Conservation (phyloP, 2,797 vertebrate species). For the Gymnoscopelus microlampas region DNA sequence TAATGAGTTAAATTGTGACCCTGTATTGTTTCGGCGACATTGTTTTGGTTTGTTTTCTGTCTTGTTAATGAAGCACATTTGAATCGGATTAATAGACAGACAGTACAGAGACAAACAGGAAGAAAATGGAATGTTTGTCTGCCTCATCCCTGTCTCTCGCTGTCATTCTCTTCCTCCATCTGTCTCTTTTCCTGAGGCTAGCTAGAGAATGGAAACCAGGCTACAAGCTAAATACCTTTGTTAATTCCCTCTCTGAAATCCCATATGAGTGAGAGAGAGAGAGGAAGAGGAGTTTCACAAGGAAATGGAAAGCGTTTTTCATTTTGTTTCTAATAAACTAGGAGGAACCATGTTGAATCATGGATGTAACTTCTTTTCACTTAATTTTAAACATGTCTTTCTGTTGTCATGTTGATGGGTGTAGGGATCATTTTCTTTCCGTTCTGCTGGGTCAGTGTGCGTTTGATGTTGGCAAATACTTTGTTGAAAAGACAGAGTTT, state of each 20-base stretch:
- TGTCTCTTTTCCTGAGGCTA: constrained; percentile 66
- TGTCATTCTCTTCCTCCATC: constrained; percentile 51
- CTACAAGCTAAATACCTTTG: constrained; percentile 81
- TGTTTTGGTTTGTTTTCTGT: too few species aligned
- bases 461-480: constrained; percentile 70
- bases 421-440: constrained; percentile 35
- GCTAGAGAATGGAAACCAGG: constrained; percentile 74
- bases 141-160: constrained; percentile 78
- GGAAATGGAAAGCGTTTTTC: too few species aligned
- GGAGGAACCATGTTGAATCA: too few species aligned
- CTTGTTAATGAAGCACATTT: too few species aligned
- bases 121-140: constrained; percentile 81
- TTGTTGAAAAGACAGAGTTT: constrained; percentile 51
- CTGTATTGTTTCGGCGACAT: too few species aligned
- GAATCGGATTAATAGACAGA: background rate
- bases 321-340: too few species aligned
- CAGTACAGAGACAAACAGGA: constrained; percentile 73
- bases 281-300: constrained; percentile 42
- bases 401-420: constrained; percentile 16
- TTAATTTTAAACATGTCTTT: too few species aligned
- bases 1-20: too few species aligned
- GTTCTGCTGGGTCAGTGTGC: constrained; percentile 61
- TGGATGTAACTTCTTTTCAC: too few species aligned
- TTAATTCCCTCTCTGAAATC: constrained; percentile 75
- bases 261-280: constrained; percentile 47